These are phyloP conservation scores for Oreochromis spilurus DNA, from an alignment of 2,113 vertebrate genomes.

Conservation along the genomic window DNA sequence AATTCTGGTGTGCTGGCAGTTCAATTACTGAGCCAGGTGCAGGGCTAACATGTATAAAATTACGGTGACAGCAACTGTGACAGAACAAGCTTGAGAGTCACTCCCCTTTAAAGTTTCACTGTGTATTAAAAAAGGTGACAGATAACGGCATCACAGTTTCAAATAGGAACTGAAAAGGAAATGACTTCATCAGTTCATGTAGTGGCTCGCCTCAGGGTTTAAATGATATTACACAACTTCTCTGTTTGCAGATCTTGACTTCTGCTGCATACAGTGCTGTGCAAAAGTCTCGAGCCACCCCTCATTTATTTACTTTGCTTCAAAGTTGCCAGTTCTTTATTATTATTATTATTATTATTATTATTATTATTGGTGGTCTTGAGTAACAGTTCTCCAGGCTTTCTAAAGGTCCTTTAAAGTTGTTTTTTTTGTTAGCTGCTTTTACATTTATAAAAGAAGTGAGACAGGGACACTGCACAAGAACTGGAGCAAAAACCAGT, in stretches of 20 bases:
- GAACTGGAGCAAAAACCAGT: not conserved
- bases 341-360: not conserved
- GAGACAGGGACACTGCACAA: fast-evolving
- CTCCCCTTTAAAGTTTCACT: not conserved
- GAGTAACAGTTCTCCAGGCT: not conserved
- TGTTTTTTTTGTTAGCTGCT: not conserved
- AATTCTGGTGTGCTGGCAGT: not conserved
- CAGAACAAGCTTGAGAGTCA: not conserved
- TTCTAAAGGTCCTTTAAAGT: not conserved
- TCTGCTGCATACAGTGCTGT: not conserved
- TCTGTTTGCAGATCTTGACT: not conserved
- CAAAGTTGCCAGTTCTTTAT: not conserved
- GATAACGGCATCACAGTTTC: not conserved
- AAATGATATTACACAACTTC: not conserved
- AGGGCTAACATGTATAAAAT: not conserved
- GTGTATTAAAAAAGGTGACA: not conserved
- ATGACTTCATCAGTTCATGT: not conserved
- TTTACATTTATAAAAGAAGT: not conserved
- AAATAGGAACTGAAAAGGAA: not conserved
- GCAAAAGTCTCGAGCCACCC: not conserved
- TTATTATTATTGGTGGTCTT: fast-evolving
- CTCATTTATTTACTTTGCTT: not conserved
- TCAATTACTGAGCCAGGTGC: not conserved
- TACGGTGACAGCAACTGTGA: fast-evolving
- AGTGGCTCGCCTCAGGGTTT: not conserved